Conservation (phyloP, 1,140 invertebrate genomes). For the Gyrodactylus bullatarudis region DNA sequence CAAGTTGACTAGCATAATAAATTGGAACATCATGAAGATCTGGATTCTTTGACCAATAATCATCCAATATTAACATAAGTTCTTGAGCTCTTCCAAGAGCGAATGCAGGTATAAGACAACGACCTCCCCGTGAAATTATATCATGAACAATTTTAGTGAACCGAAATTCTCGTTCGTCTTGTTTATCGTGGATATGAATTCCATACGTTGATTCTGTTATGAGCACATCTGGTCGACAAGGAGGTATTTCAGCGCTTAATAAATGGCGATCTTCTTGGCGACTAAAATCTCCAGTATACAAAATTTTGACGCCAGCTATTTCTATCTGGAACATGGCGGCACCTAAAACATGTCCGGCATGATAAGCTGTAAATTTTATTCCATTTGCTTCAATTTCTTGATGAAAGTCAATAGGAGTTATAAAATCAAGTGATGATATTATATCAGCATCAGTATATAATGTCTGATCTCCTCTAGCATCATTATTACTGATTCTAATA, state of each 20-base stretch:
- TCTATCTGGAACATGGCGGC: slow-evolving; percentile 99
- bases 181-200: slow-evolving; percentile 86
- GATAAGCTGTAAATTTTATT: slow-evolving; percentile 79
- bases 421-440: slow-evolving; percentile 85
- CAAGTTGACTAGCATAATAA: slow-evolving; percentile 66
- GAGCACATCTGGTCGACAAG: slow-evolving; percentile 64
- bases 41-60: slow-evolving; percentile 87
- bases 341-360: slow-evolving; percentile 79
- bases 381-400: slow-evolving; percentile 67
- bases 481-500: slow-evolving; percentile 7
- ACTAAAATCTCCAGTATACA: slow-evolving; percentile 95
- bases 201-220: slow-evolving; percentile 94
- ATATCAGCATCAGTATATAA: slow-evolving; percentile 29
- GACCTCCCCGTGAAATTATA: slow-evolving; percentile 65
- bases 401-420: slow-evolving; percentile 26
- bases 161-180: slow-evolving; percentile 65
- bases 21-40: slow-evolving; percentile 94
- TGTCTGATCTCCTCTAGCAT: neutral
- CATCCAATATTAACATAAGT: slow-evolving; percentile 29
- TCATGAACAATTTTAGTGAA: slow-evolving; percentile 80
- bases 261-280: slow-evolving; percentile 89
- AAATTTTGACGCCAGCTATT: slow-evolving; percentile 69
- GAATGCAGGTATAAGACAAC: slow-evolving; percentile 91
- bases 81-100: slow-evolving; percentile 68
- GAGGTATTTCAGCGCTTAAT: slow-evolving; percentile 92